phyloP scores from a whole-genome alignment of 2,797 vertebrate genomes.

The Crax fasciolata region DNA sequence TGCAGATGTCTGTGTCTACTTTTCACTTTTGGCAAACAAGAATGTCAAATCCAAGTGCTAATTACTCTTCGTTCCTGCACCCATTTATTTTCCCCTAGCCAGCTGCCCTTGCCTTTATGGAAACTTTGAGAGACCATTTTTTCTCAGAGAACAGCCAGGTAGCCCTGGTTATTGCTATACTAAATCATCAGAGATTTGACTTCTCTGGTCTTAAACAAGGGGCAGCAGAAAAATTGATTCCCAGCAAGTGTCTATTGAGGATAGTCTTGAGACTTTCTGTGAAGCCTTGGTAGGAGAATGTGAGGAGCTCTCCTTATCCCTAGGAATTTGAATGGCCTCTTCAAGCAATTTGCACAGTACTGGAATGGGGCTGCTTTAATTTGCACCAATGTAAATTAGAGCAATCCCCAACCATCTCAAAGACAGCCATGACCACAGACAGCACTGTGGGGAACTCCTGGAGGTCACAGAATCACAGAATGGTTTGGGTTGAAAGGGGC shows the following conservation, averaged over 20 bases:
- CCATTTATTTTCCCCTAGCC: not conserved
- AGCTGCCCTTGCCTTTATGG: not conserved
- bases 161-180: not conserved
- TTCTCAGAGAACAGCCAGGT: not conserved
- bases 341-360: not conserved
- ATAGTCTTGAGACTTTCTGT: not conserved
- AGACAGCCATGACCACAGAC: not conserved
- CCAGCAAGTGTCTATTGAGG: fast-evolving
- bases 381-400: not conserved
- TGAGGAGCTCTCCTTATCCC: not conserved
- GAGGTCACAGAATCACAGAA: not conserved
- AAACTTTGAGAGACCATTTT: not conserved
- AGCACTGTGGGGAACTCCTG: not conserved
- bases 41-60: not conserved
- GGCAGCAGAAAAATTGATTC: not conserved
- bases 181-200: not conserved
- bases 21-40: not conserved
- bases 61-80: not conserved
- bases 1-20: not conserved
- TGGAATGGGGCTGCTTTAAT: not conserved
- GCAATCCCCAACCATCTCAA: not conserved
- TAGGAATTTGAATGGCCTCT: not conserved
- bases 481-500: not conserved
- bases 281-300: not conserved
- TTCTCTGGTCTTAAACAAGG: not conserved